These are phyloP conservation scores for Pseudococcus jackbeardsleyi DNA, from an alignment of 2,888 invertebrate genomes.

Conservation along the genomic window DNA sequence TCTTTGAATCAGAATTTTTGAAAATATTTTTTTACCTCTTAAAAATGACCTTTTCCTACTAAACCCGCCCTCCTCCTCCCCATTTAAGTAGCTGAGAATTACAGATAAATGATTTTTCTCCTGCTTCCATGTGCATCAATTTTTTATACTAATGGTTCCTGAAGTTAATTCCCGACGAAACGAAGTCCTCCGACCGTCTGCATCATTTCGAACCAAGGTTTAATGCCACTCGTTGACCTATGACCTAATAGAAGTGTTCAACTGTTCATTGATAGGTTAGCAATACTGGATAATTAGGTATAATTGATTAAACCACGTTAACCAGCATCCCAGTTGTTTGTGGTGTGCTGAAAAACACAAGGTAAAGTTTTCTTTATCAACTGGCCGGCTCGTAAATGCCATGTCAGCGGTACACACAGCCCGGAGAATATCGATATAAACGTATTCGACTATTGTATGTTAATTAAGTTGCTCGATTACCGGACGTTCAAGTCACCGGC, in stretches of 20 bases:
- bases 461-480: constrained; percentile 55
- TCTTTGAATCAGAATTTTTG: no score
- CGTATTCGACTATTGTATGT: constrained; percentile 15
- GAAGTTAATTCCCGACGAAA: no score
- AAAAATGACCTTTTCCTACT: no score
- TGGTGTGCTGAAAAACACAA: not conserved
- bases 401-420: not conserved
- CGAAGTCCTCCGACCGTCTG: not conserved
- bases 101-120: no score
- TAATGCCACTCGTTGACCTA: not conserved
- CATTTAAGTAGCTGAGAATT: no score
- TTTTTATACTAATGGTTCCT: no score
- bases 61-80: no score
- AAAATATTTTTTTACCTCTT: no score
- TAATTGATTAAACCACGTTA: not conserved
- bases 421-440: constrained; percentile 1
- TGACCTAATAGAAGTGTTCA: not conserved
- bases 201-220: not conserved
- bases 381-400: not conserved
- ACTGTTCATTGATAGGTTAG: not conserved
- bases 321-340: not conserved
- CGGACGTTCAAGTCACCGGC: constrained; percentile 60
- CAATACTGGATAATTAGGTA: not conserved
- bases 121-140: no score
- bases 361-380: constrained; percentile 18